Evolutionary conservation across 2,113 vertebrate species (phyloP), one percentile per base, ranked within the genome.

Genomic region (Dasyprocta punctata): DNA sequence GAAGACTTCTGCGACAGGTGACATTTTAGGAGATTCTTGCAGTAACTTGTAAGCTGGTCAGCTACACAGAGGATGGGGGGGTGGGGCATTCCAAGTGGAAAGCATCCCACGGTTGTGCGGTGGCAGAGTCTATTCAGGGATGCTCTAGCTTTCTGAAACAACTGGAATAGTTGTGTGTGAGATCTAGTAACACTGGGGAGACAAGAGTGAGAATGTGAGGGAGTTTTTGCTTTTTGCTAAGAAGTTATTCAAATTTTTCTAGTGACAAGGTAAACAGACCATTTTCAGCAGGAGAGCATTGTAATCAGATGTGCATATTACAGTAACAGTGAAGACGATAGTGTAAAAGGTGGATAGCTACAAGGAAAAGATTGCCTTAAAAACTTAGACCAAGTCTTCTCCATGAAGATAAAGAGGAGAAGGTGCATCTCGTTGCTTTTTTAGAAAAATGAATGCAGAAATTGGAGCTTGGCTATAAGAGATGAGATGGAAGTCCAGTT

Each of bases 291-390:
- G 36, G 63, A 61, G 19, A 71, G 49, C 38, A 86, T 22, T n/a
- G 22, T 87, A 19, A 71, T 93, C 69, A 73, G 22, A 95, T 82
- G 85, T 94, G 24, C n/a, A 56, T 96, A 26, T 81, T 77, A 61
- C 36, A 81, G 36, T 67, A 86, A 49, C 63, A 69, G 52, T 82
- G 73, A 30, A 67, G 19, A 75, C 20, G 4, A 24, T 60, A 36
- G 44, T 90, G 3, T 94, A 14, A 85, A 69, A 71, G 22, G 38
- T 20, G 67, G 9, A 44, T 52, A 94, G 16, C 36, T 38, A 38
- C 12, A 22, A 30, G n/a, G 26, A 41, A 49, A n/a, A 17, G 47
- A 9, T 89, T 97, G 58, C 82, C 26, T 92, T 60, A 41, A 60
- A 38, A 56, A 36, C 52, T 60, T 80, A 54, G 77, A 58, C 38